These are phyloP conservation scores for Yasuhikotakia modesta DNA, from an alignment of 2,797 vertebrate genomes.

Conservation along the genomic window DNA sequence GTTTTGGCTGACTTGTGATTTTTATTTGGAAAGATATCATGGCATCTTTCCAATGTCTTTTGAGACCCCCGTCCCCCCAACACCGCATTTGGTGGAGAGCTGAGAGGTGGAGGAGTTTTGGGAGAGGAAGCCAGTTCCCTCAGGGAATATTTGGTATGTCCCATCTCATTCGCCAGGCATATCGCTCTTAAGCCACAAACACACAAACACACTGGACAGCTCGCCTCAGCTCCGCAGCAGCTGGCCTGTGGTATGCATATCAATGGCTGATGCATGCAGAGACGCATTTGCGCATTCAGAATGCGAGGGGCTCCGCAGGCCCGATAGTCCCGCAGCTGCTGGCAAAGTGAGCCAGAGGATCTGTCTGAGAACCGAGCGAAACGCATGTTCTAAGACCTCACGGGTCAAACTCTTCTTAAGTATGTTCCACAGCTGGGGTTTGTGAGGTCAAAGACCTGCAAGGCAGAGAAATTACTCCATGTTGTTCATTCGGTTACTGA, in stretches of 20 bases:
- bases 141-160: conserved; percentile 81
- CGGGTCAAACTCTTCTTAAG: conserved; percentile 20
- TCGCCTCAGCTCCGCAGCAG: conserved; percentile 63
- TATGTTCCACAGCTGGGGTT: conserved; percentile 34
- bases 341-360: conserved; percentile 16
- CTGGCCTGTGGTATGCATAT: conserved; percentile 75
- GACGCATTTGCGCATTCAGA: conserved; percentile 42
- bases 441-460: conserved; percentile 38
- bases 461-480: conserved; percentile 23
- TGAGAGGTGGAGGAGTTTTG: conserved; percentile 72
- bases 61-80: conserved; percentile 33
- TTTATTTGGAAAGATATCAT: conserved; percentile 13
- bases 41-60: conserved; percentile 44
- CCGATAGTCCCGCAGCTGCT: conserved; percentile 35
- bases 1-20: conserved; percentile 22
- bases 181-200: conserved; percentile 62
- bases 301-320: conserved; percentile 22
- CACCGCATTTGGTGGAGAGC: conserved; percentile 81
- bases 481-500: conserved; percentile 45
- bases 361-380: conserved; percentile 19
- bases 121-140: conserved; percentile 86
- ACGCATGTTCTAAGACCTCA: conserved; percentile 25
- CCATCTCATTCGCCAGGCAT: conserved; percentile 84
- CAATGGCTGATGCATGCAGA: conserved; percentile 66
- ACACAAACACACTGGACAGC: conserved; percentile 60